These are phyloP conservation scores for Semaprochilodus insignis DNA, from an alignment of 2,797 vertebrate species.

Conservation along the genomic window DNA sequence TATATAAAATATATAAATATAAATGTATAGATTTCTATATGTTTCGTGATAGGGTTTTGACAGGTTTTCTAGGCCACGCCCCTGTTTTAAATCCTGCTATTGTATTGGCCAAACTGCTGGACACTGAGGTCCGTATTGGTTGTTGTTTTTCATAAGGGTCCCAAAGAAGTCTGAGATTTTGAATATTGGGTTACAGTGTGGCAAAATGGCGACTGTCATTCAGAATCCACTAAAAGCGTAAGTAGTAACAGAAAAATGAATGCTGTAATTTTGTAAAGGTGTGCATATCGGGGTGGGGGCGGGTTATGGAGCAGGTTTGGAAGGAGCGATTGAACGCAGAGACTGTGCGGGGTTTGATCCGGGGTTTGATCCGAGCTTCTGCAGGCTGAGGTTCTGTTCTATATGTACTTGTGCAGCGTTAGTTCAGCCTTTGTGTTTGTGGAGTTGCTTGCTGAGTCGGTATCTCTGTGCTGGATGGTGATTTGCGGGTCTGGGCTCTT, in stretches of 20 bases:
- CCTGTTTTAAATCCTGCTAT: slow-evolving; percentile 59
- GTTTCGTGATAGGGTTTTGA: slow-evolving; percentile 81
- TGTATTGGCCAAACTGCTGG: slow-evolving; percentile 85
- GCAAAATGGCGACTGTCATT: slow-evolving; percentile 99
- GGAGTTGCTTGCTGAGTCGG: slow-evolving; percentile 21
- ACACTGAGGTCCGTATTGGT: slow-evolving; percentile 83
- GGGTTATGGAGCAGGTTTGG: neutral
- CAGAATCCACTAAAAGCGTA: slow-evolving; percentile 99
- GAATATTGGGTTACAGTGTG: slow-evolving; percentile 99
- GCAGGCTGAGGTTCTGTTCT: slow-evolving; percentile 1
- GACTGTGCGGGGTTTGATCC: slow-evolving; percentile 17
- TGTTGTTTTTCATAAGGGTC: slow-evolving; percentile 84
- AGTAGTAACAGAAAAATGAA: neutral
- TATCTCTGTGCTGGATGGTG: neutral
- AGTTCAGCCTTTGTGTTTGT: slow-evolving; percentile 44
- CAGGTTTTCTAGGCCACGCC: slow-evolving; percentile 87
- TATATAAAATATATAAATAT: neutral
- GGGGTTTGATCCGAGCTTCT: slow-evolving; percentile 22
- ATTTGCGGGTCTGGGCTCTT: neutral
- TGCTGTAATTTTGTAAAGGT: neutral
- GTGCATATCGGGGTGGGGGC: neutral
- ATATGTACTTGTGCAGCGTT: slow-evolving; percentile 23
- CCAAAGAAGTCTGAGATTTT: slow-evolving; percentile 96
- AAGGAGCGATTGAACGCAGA: neutral
- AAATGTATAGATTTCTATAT: neutral